These are phyloP conservation scores for Sebastes cheni DNA, from an alignment of 2,797 vertebrate species.

Conservation along the genomic window DNA sequence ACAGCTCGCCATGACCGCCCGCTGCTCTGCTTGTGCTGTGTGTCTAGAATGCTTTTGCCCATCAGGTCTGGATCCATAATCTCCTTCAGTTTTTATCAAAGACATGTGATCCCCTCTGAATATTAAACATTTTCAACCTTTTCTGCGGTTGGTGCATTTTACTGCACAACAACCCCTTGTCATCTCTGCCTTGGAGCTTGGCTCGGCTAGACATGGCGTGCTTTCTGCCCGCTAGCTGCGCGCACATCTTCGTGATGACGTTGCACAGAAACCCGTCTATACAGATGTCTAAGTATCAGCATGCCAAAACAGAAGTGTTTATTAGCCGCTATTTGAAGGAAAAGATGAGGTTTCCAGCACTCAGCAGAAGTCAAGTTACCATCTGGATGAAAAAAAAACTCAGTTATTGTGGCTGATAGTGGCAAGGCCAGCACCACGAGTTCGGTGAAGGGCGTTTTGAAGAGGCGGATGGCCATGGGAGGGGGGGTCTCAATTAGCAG, in stretches of 20 bases:
- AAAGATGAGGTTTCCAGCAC: background rate
- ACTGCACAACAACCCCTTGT: background rate
- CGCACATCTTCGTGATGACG: too few relatives aligned
- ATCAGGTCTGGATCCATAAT: background rate
- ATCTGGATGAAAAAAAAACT: slow-evolving; percentile 27
- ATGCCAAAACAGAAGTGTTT: slow-evolving; percentile 10
- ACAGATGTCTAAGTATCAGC: background rate
- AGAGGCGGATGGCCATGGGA: slow-evolving; percentile 25
- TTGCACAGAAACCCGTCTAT: background rate
- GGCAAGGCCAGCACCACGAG: slow-evolving; percentile 20
- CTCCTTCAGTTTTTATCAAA: background rate
- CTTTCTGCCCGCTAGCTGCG: too few relatives aligned
- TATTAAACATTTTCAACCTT: background rate
- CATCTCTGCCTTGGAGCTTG: too few relatives aligned
- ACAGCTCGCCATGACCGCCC: too few relatives aligned
- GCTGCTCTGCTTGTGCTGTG: background rate
- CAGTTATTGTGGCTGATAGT: slow-evolving; percentile 21
- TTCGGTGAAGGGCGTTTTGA: slow-evolving; percentile 51
- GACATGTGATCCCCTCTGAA: background rate
- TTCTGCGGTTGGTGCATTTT: background rate
- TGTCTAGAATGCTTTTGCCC: background rate
- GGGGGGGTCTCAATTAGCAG: slow-evolving; percentile 58
- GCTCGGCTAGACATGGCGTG: too few relatives aligned
- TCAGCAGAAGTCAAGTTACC: slow-evolving; percentile 1
- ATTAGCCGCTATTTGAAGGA: background rate